These are phyloP conservation scores for Drosophila tsacasi DNA, from an alignment of 1,140 invertebrate species.

Conservation along the genomic window DNA sequence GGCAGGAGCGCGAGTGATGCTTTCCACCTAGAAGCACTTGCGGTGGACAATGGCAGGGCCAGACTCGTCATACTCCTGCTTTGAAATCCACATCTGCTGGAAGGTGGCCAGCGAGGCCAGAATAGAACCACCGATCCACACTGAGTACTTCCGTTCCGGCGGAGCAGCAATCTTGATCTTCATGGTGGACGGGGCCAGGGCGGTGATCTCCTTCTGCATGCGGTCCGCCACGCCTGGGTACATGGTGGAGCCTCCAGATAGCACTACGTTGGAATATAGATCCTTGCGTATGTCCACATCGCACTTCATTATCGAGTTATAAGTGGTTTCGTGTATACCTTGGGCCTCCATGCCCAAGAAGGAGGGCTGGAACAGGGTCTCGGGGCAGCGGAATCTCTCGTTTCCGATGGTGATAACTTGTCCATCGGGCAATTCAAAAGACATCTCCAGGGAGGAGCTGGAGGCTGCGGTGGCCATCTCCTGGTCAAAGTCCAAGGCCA, in stretches of 20 bases:
- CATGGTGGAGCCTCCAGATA: constrained; percentile 9
- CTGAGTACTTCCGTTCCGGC: constrained; percentile 9
- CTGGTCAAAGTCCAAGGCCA: constrained; percentile 7
- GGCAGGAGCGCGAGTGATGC: background rate
- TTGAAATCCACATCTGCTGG: constrained; percentile 17
- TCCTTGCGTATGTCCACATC: constrained; percentile 16
- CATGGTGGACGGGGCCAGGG: constrained; percentile 8
- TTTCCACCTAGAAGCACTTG: background rate
- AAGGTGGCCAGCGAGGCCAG: constrained; percentile 10
- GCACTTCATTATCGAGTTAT: constrained; percentile 11
- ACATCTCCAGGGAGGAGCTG: constrained; percentile 1
- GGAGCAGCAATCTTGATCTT: constrained; percentile 14
- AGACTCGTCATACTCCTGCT: constrained; percentile 17
- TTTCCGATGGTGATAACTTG: constrained; percentile 6
- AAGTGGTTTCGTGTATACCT: constrained; percentile 7
- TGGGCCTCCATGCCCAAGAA: constrained; percentile 15
- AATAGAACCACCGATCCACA: constrained; percentile 6
- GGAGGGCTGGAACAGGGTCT: constrained; percentile 6
- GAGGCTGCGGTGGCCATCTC: constrained; percentile 14
- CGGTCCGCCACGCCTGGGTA: constrained; percentile 6
- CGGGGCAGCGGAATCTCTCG: constrained; percentile 9
- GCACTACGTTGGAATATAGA: constrained; percentile 4
- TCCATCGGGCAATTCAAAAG: constrained; percentile 3
- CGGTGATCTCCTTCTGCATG: constrained; percentile 15
- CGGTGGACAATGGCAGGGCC: constrained; percentile 15